phyloP scores from a whole-genome alignment of 2,888 invertebrate genomes.

The Uropetala carovei region DNA sequence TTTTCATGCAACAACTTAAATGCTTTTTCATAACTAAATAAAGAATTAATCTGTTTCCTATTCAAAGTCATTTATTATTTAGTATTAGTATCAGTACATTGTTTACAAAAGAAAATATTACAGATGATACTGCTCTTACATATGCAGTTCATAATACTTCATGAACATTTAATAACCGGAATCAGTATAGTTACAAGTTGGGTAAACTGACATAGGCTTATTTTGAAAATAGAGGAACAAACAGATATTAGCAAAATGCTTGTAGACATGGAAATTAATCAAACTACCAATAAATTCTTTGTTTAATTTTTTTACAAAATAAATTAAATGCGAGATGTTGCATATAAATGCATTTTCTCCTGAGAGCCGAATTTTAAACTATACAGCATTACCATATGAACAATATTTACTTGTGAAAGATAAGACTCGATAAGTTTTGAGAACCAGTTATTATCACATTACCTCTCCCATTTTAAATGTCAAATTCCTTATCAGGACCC shows the following conservation, averaged over 20 bases:
- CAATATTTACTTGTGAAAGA: constrained; percentile 34
- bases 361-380: constrained; percentile 43
- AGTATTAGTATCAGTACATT: constrained; percentile 66
- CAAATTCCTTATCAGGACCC: constrained; percentile 50
- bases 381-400: constrained; percentile 50
- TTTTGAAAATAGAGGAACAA: constrained; percentile 62
- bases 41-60: constrained; percentile 35
- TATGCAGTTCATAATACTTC: constrained; percentile 56
- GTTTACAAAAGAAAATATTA: constrained; percentile 67
- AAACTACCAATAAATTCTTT: constrained; percentile 53
- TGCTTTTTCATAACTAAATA: not conserved
- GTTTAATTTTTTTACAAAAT: constrained; percentile 28
- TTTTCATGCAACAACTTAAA: not conserved
- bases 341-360: constrained; percentile 40
- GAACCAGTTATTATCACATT: constrained; percentile 65
- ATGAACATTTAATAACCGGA: constrained; percentile 61
- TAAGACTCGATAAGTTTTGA: constrained; percentile 53
- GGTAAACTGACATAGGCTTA: constrained; percentile 60
- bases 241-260: constrained; percentile 49
- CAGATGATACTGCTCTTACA: constrained; percentile 62
- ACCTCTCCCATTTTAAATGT: constrained; percentile 52
- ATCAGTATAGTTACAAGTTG: constrained; percentile 59
- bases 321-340: constrained; percentile 47
- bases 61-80: constrained; percentile 66
- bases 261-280: constrained; percentile 21